Conservation (phyloP, 2,888 invertebrate species). For the Torymus texanus region DNA sequence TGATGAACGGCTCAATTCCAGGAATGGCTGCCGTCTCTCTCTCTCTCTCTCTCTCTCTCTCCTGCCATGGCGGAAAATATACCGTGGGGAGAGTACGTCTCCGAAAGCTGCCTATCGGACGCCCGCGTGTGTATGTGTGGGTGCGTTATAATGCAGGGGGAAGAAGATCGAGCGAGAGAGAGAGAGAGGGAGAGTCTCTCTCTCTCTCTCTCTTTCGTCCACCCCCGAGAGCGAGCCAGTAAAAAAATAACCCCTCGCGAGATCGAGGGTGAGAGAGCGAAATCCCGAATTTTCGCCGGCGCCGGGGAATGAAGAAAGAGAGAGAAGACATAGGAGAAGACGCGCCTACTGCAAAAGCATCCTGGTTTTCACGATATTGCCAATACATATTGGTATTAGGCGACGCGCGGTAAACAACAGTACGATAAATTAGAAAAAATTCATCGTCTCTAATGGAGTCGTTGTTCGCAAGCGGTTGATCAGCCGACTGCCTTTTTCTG, state of each 20-base stretch:
- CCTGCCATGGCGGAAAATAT: conserved; percentile 26
- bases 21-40: conserved; percentile 18
- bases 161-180: no score
- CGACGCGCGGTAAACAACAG: conserved; percentile 37
- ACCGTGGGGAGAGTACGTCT: neutral
- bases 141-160: neutral
- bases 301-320: no score
- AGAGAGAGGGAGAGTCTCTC: neutral
- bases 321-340: neutral
- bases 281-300: neutral
- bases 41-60: neutral
- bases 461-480: neutral
- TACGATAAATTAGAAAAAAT: conserved; percentile 37
- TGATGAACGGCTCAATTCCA: conserved; percentile 45
- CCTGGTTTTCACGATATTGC: conserved; percentile 32
- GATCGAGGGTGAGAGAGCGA: conserved; percentile 14
- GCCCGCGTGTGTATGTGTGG: no score
- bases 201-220: neutral
- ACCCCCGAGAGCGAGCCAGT: conserved; percentile 11
- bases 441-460: neutral
- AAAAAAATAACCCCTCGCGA: conserved; percentile 37
- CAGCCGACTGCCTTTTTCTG: conserved; percentile 15
- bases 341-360: neutral
- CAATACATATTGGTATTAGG: conserved; percentile 36
- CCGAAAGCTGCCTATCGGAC: no score